Conservation (phyloP, 2,888 invertebrate species). For the Monoplex corrugatus region DNA sequence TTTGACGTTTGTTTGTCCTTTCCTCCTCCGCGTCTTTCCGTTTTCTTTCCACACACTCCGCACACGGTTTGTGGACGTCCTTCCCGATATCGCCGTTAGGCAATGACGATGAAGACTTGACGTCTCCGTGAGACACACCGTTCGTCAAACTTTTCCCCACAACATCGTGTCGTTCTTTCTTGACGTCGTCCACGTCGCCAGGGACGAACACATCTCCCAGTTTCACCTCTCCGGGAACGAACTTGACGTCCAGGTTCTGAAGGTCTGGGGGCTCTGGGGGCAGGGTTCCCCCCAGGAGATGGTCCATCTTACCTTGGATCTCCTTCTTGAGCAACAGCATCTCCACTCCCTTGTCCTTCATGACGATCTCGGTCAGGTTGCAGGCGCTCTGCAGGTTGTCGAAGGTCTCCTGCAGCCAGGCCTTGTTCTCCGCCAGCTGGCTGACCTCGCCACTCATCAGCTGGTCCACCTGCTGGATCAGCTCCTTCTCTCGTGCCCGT, state of each 20-base stretch:
- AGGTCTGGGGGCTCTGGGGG: constrained; percentile 61
- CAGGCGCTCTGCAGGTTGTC: constrained; percentile 76
- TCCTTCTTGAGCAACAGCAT: constrained; percentile 79
- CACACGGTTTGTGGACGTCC: constrained; percentile 11
- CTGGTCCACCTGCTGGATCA: constrained; percentile 75
- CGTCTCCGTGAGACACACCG: background rate
- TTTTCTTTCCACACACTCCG: constrained; percentile 31
- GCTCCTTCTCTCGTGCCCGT: constrained; percentile 73
- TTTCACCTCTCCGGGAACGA: constrained; percentile 76
- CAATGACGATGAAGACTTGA: background rate
- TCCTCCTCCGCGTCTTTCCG: constrained; percentile 2
- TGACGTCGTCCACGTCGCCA: background rate
- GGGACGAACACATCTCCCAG: constrained; percentile 64
- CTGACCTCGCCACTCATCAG: constrained; percentile 73
- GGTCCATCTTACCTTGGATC: constrained; percentile 76
- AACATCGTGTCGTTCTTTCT: background rate
- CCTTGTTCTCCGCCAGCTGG: constrained; percentile 74
- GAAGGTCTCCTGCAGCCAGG: constrained; percentile 73
- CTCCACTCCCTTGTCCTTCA: constrained; percentile 79
- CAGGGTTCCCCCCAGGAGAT: constrained; percentile 69
- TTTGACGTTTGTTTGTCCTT: constrained; percentile 1
- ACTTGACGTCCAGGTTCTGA: constrained; percentile 67
- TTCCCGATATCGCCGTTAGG: background rate
- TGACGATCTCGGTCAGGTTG: constrained; percentile 77
- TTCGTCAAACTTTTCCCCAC: background rate